Evolutionary conservation across 2,888 invertebrate species (phyloP).

Genomic region (Acholoe squamosa): DNA sequence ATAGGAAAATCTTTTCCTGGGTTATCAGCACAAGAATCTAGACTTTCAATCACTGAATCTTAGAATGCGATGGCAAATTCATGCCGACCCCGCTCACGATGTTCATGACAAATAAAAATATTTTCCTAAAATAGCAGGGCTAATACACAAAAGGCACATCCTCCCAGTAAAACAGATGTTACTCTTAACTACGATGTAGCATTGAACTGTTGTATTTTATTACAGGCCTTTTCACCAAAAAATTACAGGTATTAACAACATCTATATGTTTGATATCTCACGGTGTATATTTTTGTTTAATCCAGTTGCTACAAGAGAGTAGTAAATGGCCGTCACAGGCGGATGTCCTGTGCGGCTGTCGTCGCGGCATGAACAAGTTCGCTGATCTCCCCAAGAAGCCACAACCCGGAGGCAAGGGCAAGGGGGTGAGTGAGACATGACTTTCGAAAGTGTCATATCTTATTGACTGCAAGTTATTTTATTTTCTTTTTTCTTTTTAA

Average conservation of each 20-base stretch:
- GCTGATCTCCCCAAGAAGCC: not conserved
- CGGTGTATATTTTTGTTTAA: not conserved
- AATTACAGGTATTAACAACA: too few species aligned
- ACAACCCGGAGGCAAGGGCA: not conserved
- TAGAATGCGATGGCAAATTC: too few species aligned
- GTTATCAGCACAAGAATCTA: too few species aligned
- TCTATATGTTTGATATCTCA: not conserved
- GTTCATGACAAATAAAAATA: too few species aligned
- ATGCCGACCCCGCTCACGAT: too few species aligned
- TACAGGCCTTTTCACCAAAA: not conserved
- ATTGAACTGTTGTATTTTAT: too few species aligned
- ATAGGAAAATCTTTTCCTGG: too few species aligned
- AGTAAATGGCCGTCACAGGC: not conserved
- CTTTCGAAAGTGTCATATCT: not conserved
- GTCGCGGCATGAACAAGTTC: not conserved
- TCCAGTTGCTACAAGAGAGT: not conserved
- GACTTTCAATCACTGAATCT: too few species aligned
- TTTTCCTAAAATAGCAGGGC: too few species aligned
- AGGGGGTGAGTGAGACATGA: not conserved
- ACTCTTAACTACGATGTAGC: not conserved
- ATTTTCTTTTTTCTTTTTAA: too few species aligned
- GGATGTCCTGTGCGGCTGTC: constrained; percentile 26
- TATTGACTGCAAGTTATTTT: too few species aligned
- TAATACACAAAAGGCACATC: too few species aligned
- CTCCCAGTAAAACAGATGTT: not conserved